Base-by-base conservation (phyloP, 2,888 invertebrate genomes). In the Andrena dorsata region DNA sequence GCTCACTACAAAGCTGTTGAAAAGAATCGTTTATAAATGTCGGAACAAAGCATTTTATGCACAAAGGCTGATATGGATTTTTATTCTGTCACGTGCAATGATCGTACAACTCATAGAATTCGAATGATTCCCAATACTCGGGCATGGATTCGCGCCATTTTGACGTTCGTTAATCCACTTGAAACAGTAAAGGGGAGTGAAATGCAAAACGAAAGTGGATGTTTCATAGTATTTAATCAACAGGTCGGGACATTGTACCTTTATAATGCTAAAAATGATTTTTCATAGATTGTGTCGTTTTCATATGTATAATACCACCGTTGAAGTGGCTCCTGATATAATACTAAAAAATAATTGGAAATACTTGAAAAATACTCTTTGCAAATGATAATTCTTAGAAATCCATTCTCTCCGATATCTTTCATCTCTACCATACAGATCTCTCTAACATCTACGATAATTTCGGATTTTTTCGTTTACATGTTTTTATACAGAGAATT, bases 261-360 rank as follows among this genome's bases (percentile, higher is more conserved):
- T 89, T 35, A 63, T 72, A 79, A 90, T 83, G 89, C 90, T 91
- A 90, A 84, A 83, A 90, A 86, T 91, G 90, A 91, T 85, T 84
- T 87, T 84, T 85, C 84, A 85, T 88, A 90, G 78, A 88, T 88
- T 88, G 80, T 89, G 76, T 85, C 86, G 83, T 87, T 83, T 80
- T 87, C 83, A 76, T 86, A 84, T 81, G 83, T 84, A 76, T 79
- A 41, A 84, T 84, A 80, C 83, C 90, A 90, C 84, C 71, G 61
- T 86, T 71, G 78, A 76, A 85, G 80, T 86, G 88, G 89, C 80
- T 84, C 83, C 84, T 87, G 89, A 80, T 89, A 89, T 93, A 93
- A 93, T 94, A 93, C 94, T 94, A 93, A 93, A 94, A 93, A 93
- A 93, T 93, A 93, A 93, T 91, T 92, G 91, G 90, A 93, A 94